Conservation (phyloP, 2,888 invertebrate genomes). For the Leucoma salicis region DNA sequence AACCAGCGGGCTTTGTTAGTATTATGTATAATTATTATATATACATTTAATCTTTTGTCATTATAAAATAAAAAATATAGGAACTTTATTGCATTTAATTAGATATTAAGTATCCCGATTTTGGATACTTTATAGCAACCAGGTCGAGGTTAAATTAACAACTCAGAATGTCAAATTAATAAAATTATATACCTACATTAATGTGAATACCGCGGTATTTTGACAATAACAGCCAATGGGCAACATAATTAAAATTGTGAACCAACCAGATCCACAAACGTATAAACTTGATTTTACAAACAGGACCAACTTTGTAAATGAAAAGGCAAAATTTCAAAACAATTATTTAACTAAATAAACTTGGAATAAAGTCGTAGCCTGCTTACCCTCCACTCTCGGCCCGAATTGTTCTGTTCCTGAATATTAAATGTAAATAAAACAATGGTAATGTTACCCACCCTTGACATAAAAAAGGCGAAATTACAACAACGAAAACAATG, state of each 20-base stretch:
- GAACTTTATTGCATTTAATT: too few species aligned
- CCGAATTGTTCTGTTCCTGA: constrained; percentile 8
- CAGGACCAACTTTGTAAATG: constrained; percentile 16
- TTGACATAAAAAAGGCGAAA: constrained; percentile 15
- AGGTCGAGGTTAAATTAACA: too few species aligned
- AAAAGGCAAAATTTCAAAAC: constrained; percentile 23
- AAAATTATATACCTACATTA: too few species aligned
- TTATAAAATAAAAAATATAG: too few species aligned
- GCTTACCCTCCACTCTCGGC: constrained; percentile 6
- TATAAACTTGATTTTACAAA: constrained; percentile 14
- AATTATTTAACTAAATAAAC: constrained; percentile 22
- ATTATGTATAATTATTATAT: too few species aligned
- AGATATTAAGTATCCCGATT: too few species aligned
- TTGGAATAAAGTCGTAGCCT: constrained; percentile 7
- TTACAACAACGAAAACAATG: constrained; percentile 21
- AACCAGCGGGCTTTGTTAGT: too few species aligned
- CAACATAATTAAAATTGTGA: constrained; percentile 21
- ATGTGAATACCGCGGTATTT: too few species aligned
- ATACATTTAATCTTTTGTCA: too few species aligned
- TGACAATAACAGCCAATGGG: constrained; percentile 9
- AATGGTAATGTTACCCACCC: constrained; percentile 4
- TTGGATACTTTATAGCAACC: too few species aligned
- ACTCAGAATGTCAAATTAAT: too few species aligned
- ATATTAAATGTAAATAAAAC: constrained; percentile 18
- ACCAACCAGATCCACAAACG: constrained; percentile 12